Percentiles rank a stretch among this genome's conserved stretches.
phyloP scores from a whole-genome alignment of 2,888 invertebrate species.

The Zaprionus bogoriensis region DNA sequence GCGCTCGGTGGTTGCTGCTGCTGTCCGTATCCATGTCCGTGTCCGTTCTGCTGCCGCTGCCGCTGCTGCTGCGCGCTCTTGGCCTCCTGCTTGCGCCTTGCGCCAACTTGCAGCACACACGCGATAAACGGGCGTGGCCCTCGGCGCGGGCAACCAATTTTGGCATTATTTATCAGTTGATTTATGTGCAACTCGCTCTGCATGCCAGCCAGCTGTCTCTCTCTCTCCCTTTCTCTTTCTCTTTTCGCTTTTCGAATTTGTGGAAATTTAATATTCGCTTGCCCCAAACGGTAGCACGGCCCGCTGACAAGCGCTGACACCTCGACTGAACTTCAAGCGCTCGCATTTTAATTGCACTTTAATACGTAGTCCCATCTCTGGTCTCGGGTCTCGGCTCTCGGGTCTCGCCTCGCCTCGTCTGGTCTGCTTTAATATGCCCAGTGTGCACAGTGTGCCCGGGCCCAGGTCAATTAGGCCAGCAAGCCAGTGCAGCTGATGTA shows the following conservation, averaged over 20 bases:
- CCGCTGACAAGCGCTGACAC: conserved; percentile 76
- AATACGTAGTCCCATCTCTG: no score
- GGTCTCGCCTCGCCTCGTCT: no score
- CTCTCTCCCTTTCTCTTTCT: conserved; percentile 9
- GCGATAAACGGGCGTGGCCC: conserved; percentile 73
- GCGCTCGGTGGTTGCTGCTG: conserved; percentile 12
- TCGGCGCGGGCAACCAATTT: conserved; percentile 21
- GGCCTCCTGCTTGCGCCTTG: no score
- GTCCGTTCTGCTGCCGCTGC: conserved; percentile 5
- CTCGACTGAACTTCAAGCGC: conserved; percentile 66
- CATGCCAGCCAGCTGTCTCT: conserved; percentile 11
- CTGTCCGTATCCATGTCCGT: no score
- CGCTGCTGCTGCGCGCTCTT: conserved; percentile 2
- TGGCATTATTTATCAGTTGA: conserved; percentile 69
- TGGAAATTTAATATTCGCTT: conserved; percentile 74
- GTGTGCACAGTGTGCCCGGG: background rate
- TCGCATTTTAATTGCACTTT: conserved; percentile 71
- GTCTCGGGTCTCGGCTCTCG: no score
- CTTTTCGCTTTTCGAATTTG: background rate
- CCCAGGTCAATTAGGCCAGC: conserved; percentile 10
- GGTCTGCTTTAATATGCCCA: conserved; percentile 66
- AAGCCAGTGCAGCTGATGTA: no score
- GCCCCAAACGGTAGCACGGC: conserved; percentile 63
- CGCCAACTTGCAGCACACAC: conserved; percentile 55
- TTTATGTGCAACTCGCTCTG: conserved; percentile 54